Base-by-base conservation (phyloP, 2,888 invertebrate species). In the Campopleginae sp. region DNA sequence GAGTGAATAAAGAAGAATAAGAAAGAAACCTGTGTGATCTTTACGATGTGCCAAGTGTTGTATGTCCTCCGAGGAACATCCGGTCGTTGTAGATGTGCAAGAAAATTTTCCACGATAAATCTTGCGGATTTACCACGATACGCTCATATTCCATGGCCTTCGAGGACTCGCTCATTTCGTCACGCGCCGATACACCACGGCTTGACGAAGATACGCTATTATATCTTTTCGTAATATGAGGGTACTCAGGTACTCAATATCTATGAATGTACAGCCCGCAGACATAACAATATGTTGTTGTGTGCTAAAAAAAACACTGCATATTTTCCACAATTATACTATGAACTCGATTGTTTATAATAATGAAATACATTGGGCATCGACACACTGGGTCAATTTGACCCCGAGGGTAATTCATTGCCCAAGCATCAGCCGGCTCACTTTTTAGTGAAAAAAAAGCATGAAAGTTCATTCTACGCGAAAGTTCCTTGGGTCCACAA, bases 121-220 rank as follows among this genome's bases (percentile, higher is more conserved):
- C 42, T 51, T 10, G 77, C 76, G 72, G 81, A 85, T 81, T 71
- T 65, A 46, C 70, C 68, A 65, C 63, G 75, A 72, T 80, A 71
- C 74, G 78, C 77, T 81, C 33, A 23, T 54, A 78, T 79, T 85
- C 65, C 65, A 54, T 48, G 82, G 71, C 82, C 82, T 85, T 85
- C 85, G 85, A 70, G 71, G 71, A 71, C 79, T 79, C 79, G 79
- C 76, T 76, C 58, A 75, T 78, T 80, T 82, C 85, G 85, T 85
- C 66, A 85, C 85, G 85, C 85, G 71, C 82, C 82, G 85, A 76
- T 79, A 82, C 82, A 42, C 78, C 61, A 44, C 46, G 23, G 12
- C 70, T 31, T 10, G 44, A 33, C 63, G 33, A 23, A 81, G 61
- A 38, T 75, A 75, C 42, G n/a, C 38, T 17, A 31, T 46, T 70